Conservation (phyloP, 2,888 invertebrate species). For the Volucella zonaria region DNA sequence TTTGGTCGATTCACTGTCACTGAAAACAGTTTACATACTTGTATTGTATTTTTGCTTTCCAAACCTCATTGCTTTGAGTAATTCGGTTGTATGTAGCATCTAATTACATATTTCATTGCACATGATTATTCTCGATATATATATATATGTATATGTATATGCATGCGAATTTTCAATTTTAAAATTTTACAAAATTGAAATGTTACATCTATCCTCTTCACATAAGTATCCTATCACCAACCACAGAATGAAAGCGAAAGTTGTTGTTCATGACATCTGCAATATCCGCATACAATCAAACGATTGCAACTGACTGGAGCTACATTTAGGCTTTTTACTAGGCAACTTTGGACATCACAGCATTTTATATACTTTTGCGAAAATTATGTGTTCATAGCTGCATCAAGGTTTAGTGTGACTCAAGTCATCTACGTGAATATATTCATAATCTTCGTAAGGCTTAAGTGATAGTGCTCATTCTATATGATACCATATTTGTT, state of each 20-base stretch:
- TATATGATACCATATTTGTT: neutral
- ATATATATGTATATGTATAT: neutral
- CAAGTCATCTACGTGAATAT: slow-evolving; percentile 9
- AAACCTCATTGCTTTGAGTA: too few relatives aligned
- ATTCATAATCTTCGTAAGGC: slow-evolving; percentile 21
- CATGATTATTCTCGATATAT: slow-evolving; percentile 7
- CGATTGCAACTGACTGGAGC: slow-evolving; percentile 61
- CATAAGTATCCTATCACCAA: slow-evolving; percentile 27
- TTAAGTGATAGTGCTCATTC: neutral
- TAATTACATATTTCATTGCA: too few relatives aligned
- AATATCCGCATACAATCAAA: slow-evolving; percentile 65
- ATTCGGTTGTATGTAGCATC: too few relatives aligned
- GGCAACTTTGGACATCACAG: slow-evolving; percentile 47
- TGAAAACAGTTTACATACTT: too few relatives aligned
- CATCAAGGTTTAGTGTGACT: slow-evolving; percentile 40
- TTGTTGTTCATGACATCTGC: slow-evolving; percentile 68
- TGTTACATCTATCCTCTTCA: slow-evolving; percentile 56
- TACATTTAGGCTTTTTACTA: slow-evolving; percentile 44
- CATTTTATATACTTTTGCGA: slow-evolving; percentile 45
- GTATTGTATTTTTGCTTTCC: too few relatives aligned
- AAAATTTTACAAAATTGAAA: slow-evolving; percentile 42
- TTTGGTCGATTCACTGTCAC: too few relatives aligned
- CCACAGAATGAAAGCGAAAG: slow-evolving; percentile 66
- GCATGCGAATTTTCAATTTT: slow-evolving; percentile 55
- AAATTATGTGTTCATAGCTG: slow-evolving; percentile 22